These are phyloP conservation scores for Drosophila setifemur DNA, from an alignment of 1,140 invertebrate species.

Conservation along the genomic window DNA sequence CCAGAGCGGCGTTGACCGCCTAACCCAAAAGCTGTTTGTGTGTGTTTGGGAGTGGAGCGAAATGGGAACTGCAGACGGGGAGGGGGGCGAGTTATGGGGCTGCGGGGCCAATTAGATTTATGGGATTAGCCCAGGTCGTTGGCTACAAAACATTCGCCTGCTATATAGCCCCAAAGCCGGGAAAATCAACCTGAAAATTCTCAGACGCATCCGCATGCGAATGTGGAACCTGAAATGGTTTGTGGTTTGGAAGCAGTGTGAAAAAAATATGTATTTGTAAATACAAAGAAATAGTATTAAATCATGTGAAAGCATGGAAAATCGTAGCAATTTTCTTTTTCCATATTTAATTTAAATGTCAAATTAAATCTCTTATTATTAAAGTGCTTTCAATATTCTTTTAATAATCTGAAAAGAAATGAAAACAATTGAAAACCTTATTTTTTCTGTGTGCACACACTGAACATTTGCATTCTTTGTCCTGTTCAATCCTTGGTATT, in stretches of 20 bases:
- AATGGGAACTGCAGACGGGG: no score
- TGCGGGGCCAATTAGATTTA: constrained; percentile 71
- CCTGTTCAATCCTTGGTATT: constrained; percentile 15
- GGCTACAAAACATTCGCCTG: constrained; percentile 53
- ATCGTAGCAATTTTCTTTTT: no score
- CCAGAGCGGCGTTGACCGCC: constrained; percentile 48
- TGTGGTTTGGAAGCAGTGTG: not conserved
- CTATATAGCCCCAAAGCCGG: constrained; percentile 22
- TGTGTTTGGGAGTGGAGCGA: constrained; percentile 8
- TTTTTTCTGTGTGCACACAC: not conserved
- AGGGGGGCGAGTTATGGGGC: no score
- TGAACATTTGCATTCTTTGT: constrained; percentile 60
- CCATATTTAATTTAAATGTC: no score
- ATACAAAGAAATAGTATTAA: not conserved
- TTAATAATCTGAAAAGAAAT: no score
- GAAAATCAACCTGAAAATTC: constrained; percentile 42
- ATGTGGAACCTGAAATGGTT: constrained; percentile 4
- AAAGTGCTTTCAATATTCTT: no score
- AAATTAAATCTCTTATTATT: no score
- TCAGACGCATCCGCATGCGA: not conserved
- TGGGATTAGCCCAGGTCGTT: constrained; percentile 66
- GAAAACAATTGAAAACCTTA: no score
- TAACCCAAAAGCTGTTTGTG: constrained; percentile 61
- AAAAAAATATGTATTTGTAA: not conserved
- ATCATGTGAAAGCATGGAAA: no score